Evolutionary conservation across 1,140 invertebrate genomes (phyloP), one percentile per base, ranked within the genome.

Genomic region (Pissodes strobi): DNA sequence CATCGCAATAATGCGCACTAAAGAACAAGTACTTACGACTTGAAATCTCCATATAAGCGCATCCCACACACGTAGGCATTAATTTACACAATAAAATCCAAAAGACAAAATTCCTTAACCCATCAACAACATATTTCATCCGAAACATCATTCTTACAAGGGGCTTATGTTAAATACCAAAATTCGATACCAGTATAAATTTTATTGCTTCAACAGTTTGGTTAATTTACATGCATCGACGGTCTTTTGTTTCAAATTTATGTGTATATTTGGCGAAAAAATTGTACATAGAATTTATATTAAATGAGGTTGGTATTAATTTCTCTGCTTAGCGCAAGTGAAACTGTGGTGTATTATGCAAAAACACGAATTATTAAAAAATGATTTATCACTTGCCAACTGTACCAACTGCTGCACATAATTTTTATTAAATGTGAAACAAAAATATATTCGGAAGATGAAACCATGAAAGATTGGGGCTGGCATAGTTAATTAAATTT

Each of bases 181-280:
- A 59, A 59, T 59, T 22, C 56, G 56, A 59, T 59, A 59, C 43
- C 39, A 15, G 27, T 46, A 48, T 59, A 59, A 59, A 59, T 59
- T 46, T 59, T 48, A 37, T 59, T 46, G 25, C 43, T 59, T 59
- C 43, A 46, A 59, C 53, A 56, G 13, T 46, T 53, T 30, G n/a
- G 39, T 59, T 46, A 56, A 56, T 56, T 56, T 41, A 43, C 19
- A 39, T 46, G 10, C 51, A 17, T 12, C 34, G 19, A 22, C 10
- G 2, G 53, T n/a, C 12, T 41, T 48, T 48, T 37, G 43, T 59
- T 46, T 59, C 23, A 59, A 48, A 59, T 59, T 59, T 59, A 59
- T 23, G 19, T 43, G 30, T 23, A 8, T 41, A 41, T 56, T 56
- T 41, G 37, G 37, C 13, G 19, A 43, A 22, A 10, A 17, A 43